Base-by-base conservation (phyloP, 2,888 invertebrate species). In the Halictus quadricinctus region DNA sequence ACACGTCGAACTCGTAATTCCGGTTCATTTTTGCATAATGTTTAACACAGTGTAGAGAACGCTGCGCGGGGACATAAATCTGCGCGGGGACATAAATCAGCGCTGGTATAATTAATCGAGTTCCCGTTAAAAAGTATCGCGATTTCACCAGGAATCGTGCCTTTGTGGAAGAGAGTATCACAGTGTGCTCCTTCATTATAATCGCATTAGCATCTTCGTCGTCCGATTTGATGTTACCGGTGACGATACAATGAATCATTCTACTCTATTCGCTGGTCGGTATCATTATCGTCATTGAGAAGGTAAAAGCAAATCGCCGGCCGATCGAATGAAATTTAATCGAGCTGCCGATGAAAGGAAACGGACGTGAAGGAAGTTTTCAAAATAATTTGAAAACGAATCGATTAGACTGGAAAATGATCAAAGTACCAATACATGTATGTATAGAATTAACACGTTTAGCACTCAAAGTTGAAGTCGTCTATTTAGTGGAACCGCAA, bases 181-280 rank as follows among this genome's bases (percentile, higher is more conserved):
- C 60, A 25, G 29, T n/a, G n/a, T n/a, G 5, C 21, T 69, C 41
- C 12, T 10, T 69, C 41, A 41, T 69, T 36, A 69, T 69, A 69
- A 41, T 21, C 69, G 21, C 69, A 69, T 69, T 69, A 69, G 10
- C 41, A 69, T n/a, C 41, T 10, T 41, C 41, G 12, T 8, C 21
- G 5, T 10, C 64, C 18, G 18, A 3, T 29, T n/a, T 21, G 41
- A n/a, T 21, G 21, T 36, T 69, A 41, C 21, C 18, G 69, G 8
- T 10, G 41, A 69, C 43, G 36, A 69, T 41, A 69, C 69, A 69
- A 69, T 41, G 41, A 69, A 41, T 69, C 69, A 41, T 36, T 66
- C 36, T 21, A 7, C 8, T 18, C 18, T 66, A 36, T 36, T 66
- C 66, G 18, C 29, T 36, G 8, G 36, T 36, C 15, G 2, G 60